Base-by-base conservation (phyloP, 2,113 vertebrate genomes). In the Typhlomys cinereus region DNA sequence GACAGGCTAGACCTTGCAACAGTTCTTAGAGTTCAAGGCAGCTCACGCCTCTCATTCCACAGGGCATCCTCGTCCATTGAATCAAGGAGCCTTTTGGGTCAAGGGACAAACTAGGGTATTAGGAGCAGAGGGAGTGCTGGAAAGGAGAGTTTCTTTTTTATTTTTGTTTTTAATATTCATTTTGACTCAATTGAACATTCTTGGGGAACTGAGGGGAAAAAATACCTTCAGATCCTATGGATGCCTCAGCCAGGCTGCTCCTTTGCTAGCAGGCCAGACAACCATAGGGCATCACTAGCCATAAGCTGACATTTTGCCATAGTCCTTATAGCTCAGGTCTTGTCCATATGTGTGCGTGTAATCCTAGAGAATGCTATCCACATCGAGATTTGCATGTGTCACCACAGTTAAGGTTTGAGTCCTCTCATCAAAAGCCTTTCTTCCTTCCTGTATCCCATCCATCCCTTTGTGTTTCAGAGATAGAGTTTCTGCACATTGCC, bases 331-430 rank as follows among this genome's bases (percentile, higher is more conserved):
- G n/a, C n/a, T 36, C 4, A 3, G 31, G 25, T 11, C 27, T 18
- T 1, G 0, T 14, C 44, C 1, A 21, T 27, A 2, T 14, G 7
- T 50, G 3, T 79, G 34, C 27, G 6, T 31, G 29, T 44, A 0
- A 27, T 61, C 59, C 44, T 54, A 46, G 11, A 27, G 2, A 10
- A 1, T 21, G 39, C 8, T 44, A 34, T 74, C 46, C 4, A 0
- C 17, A 39, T 75, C 36, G 21, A 36, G 15, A 64, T 34, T 2
- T 61, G 46, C 25, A 54, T 59, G 15, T 29, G 15, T 12, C 3
- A 7, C 20, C 15, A 17, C 31, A 29, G 4, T 44, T 12, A 25
- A 90, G 89, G 81, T 4, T 31, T 59, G 57, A 34, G 39, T 67
- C 85, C 41, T 9, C 23, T 73, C 44, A 13, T 57, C 39, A 27